Base-by-base conservation (phyloP, 1,140 invertebrate species). In the Drosophila sproati region DNA sequence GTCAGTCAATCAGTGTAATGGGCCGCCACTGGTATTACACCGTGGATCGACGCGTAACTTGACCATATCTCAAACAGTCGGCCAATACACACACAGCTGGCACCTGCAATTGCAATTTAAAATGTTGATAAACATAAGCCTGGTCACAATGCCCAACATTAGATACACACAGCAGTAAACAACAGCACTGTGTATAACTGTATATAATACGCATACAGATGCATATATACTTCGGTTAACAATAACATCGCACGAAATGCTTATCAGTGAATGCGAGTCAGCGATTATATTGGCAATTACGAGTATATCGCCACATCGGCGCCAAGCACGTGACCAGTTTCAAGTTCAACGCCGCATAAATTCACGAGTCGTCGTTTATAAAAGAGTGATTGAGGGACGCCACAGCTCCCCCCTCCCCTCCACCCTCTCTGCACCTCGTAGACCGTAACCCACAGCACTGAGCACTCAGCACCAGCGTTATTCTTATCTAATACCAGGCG, bases 261-360 rank as follows among this genome's bases (percentile, higher is more conserved):
- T 82, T 83, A 83, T 83, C 80, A 82, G 68, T 55, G 50, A 77
- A 77, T 67, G 62, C 54, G 63, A 71, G 74, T 59, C 78, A 86
- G 78, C 82, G 78, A 86, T 86, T 85, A 86, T 67, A 86, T 82
- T 87, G 75, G 71, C 82, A 86, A 87, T 87, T 86, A 73, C 71
- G 50, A 68, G 50, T 63, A 86, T 86, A 81, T 82, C 78, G 78
- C 67, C 82, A 78, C 82, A 81, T 69, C 76, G 82, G 78, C 68
- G 69, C 71, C 76, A 51, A 63, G 82, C 82, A 86, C 82, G 82
- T 86, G 82, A 82, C 78, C 78, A 86, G 67, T 75, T 86, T 86
- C 71, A 86, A 86, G 82, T 81, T 86, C 82, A 82, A 34, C 73
- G 56, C 43, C 59, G 64, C 66, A 68, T 77, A 77, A 81, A 81